Base-by-base conservation (phyloP, 1,140 invertebrate genomes). In the Leptopilina clavipes region DNA sequence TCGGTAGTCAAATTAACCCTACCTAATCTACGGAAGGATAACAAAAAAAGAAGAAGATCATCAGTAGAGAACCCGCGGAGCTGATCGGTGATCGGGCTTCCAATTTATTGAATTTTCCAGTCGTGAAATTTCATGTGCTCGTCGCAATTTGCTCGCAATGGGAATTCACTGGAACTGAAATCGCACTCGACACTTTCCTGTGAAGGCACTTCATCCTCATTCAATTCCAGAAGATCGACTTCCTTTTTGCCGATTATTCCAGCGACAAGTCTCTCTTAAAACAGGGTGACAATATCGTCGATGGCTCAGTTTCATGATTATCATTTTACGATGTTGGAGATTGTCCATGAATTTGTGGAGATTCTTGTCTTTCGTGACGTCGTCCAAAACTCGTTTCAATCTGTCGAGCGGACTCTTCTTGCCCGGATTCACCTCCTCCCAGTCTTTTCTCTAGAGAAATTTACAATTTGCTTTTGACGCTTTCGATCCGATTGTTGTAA, bases 121-220 rank as follows among this genome's bases (percentile, higher is more conserved):
- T 91, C 90, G 12, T 91, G 90, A 12, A 18, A 72, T 48, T 88
- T 91, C 0, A 88, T 45, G 52, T 91, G 90, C 48, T 89, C 89
- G 5, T 87, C 86, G 0, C 88, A 77, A 1, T 83, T 83, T 6
- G 76, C 78, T n/a, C n/a, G n/a, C n/a, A n/a, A n/a, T 1, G 82
- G 56, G 76, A 89, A 91, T 12, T 81, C 84, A 18, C 85, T 75
- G 11, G n/a, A n/a, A n/a, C n/a, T n/a, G n/a, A n/a, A n/a, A n/a
- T n/a, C n/a, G n/a, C n/a, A n/a, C n/a, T n/a, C n/a, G n/a, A n/a
- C n/a, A n/a, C n/a, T n/a, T n/a, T n/a, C n/a, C n/a, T n/a, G n/a
- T n/a, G n/a, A n/a, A n/a, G n/a, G n/a, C 75, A 22, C 76, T 84
- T 44, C n/a, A n/a, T 22, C 11, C 56, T 25, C 19, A 19, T 59